phyloP scores from a whole-genome alignment of 2,113 vertebrate species.

The Piaya cayana region DNA sequence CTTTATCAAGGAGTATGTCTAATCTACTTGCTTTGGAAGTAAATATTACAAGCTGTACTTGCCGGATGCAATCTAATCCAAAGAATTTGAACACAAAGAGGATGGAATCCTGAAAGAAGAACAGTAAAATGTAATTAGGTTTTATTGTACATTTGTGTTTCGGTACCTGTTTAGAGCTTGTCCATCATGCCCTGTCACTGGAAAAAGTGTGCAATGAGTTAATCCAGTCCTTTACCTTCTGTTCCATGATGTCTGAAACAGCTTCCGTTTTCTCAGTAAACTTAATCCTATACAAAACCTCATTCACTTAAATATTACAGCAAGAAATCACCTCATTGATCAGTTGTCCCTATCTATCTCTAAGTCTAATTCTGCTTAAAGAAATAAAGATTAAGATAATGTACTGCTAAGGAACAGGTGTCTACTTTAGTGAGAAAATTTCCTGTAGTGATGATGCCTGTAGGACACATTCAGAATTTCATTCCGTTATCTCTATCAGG shows the following conservation, averaged over 20 bases:
- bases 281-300: neutral
- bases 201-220: conserved; percentile 9
- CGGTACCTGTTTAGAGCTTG: neutral
- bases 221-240: neutral
- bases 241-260: neutral
- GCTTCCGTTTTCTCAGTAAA: conserved; percentile 37
- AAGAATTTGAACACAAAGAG: neutral
- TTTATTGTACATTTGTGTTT: neutral
- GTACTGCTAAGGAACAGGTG: neutral
- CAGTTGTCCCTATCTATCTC: neutral
- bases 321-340: neutral
- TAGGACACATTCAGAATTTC: neutral
- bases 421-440: neutral
- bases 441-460: neutral
- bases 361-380: neutral
- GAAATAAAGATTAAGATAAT: neutral
- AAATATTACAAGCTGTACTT: neutral
- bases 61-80: neutral
- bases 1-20: neutral
- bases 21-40: neutral
- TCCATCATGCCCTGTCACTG: neutral
- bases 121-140: neutral
- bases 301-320: conserved; percentile 25
- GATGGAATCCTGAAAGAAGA: neutral
- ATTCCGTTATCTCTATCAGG: neutral